Base-by-base conservation (phyloP, 64 coral and sea anemone species). In the Porites lutea region DNA sequence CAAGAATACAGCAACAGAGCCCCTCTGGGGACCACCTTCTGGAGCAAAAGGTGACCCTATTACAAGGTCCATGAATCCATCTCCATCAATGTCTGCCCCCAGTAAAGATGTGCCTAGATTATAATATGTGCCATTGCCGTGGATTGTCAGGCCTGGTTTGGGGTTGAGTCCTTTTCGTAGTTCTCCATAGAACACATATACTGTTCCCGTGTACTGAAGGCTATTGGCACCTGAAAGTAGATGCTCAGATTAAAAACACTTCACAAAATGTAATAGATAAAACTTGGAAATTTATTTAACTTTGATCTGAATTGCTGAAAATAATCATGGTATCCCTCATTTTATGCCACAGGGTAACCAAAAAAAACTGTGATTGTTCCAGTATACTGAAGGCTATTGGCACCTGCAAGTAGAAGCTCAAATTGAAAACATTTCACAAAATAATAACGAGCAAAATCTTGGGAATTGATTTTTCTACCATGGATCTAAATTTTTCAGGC, bases 1-100 rank as follows among this genome's bases (percentile, higher is more conserved):
- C 46, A 99, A 91, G 65, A 99, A 99, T 18, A 96, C 83, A 18
- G 88, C 83, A 55, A 99, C 94, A 44, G 97, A 99, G 59, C 97
- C 97, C n/a, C 94, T 93, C 64, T 99, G 97, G 51, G 91, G 91
- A 77, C 97, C 97, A 18, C 94, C 91, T 71, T 87, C 83, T 50
- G 92, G 88, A 7, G 97, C 94, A 94, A 94, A 99, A 59, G 94
- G 94, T 8, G 97, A 99, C 70, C 97, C 97, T 69, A 99, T 92
- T 2, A 99, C 75, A 62, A 99, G 97, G 75, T 99, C 97, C 37
- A 92, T 94, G 27, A 84, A 90, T 3, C 97, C 97, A 89, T 99
- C 94, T 43, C 37, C 67, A 71, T 99, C 94, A 47, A 99, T 52
- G 84, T 99, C 97, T 4, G 71, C 92, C 55, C 91, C 94, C 59